These are phyloP conservation scores for Aphis gossypii DNA, from an alignment of 1,140 invertebrate genomes.

Conservation along the genomic window DNA sequence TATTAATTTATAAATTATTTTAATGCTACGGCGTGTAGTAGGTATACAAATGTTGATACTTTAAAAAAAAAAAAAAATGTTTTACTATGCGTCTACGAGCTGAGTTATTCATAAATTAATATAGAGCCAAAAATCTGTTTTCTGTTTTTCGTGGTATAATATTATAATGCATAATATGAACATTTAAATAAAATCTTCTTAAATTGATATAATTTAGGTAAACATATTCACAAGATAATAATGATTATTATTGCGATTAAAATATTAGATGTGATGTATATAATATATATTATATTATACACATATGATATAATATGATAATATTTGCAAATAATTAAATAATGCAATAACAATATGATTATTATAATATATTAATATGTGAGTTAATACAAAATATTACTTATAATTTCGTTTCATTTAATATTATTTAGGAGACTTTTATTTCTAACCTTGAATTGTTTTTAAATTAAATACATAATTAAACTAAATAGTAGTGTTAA, in stretches of 20 bases:
- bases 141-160: neutral
- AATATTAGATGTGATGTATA: no score
- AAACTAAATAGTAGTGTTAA: neutral
- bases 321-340: no score
- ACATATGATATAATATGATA: no score
- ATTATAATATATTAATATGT: no score
- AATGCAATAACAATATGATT: no score
- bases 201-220: neutral
- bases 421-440: no score
- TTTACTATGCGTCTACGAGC: neutral
- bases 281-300: no score
- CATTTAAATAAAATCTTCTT: neutral
- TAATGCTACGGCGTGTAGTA: neutral
- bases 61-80: neutral
- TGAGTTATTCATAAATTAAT: neutral
- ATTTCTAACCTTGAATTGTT: no score
- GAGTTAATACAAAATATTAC: no score
- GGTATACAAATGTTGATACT: neutral
- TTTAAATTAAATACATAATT: no score
- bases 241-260: neutral
- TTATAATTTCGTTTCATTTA: no score
- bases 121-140: constrained; percentile 18
- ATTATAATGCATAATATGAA: neutral
- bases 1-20: constrained; percentile 35
- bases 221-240: neutral